Evolutionary conservation across 2,113 vertebrate genomes (phyloP), one percentile per base, ranked within the genome.

Genomic region (Mus pahari): DNA sequence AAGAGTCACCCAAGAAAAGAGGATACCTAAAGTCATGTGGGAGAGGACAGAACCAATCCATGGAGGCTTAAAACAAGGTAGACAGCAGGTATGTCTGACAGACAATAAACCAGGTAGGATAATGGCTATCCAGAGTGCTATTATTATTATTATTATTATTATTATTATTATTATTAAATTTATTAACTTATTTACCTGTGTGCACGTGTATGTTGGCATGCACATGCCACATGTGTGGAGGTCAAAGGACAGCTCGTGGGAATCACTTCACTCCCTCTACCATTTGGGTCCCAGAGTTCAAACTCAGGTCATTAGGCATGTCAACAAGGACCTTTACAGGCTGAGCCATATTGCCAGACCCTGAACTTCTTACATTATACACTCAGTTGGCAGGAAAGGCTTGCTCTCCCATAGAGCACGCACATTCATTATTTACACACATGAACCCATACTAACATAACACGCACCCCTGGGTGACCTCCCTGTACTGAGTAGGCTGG

Each of bases 21-120:
- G 20, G 31, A 81, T 31, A 62, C 14, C 70, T 53, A 42, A 26
- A 28, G 16, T 20, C 17, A 3, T 0, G 1, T 7, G 10, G 28
- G 8, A 39, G 28, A 22, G 53, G 17, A 9, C 68, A 2, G 17
- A 39, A 48, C 62, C 0, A 5, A 45, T 1, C 20, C 12, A n/a
- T 2, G 33, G 55, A 26, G 33, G 8, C 45, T 53, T n/a, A 7
- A 3, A 68, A 2, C 0, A 10, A 17, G 3, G 39, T 24, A 14
- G 58, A 8, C 9, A 5, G 48, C 24, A 31, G 78, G 9, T 19
- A 16, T 58, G 3, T 12, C 20, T 4, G 3, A 6, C 20, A 4
- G 83, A 26, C 16, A 9, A 7, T 1, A 24, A 6, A n/a, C 4
- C 36, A 1, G 36, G 48, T 48, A 3, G 55, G 36, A 13, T 22